Percentiles rank a stretch among this genome's conserved stretches.
phyloP scores from a whole-genome alignment of 2,888 invertebrate species.

The Drosophila niveifrons region DNA sequence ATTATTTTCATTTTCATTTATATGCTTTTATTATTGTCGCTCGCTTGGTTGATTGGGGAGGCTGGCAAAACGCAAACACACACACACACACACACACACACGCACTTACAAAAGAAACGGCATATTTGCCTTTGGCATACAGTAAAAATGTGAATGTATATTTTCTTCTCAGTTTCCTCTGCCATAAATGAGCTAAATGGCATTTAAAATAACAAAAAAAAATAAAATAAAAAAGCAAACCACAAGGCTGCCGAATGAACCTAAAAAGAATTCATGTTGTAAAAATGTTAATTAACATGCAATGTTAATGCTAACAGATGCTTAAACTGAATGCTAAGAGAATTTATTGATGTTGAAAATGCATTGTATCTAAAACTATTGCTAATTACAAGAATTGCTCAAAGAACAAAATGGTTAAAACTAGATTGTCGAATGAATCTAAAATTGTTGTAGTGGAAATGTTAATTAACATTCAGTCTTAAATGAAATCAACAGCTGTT shows the following conservation, averaged over 20 bases:
- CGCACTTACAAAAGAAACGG: constrained; percentile 24
- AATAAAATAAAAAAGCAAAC: neutral
- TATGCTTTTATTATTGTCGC: constrained; percentile 56
- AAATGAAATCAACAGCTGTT: too few species aligned
- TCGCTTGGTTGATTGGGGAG: constrained; percentile 44
- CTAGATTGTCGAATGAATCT: too few species aligned
- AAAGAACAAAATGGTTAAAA: too few species aligned
- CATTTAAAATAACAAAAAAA: constrained; percentile 34
- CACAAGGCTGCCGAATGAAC: constrained; percentile 8
- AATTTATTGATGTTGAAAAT: too few species aligned
- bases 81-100: neutral
- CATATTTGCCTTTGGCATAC: constrained; percentile 69
- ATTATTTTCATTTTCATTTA: constrained; percentile 49
- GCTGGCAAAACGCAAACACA: constrained; percentile 20
- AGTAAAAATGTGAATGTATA: constrained; percentile 46
- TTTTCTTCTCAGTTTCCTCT: constrained; percentile 2
- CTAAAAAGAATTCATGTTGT: neutral
- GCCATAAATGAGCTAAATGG: constrained; percentile 69
- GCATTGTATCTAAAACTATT: too few species aligned
- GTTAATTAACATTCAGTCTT: too few species aligned
- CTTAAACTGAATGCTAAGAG: neutral
- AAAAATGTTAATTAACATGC: constrained; percentile 3
- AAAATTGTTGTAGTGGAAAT: too few species aligned
- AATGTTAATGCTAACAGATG: neutral
- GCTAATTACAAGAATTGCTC: too few species aligned